Base-by-base conservation (phyloP, 2,113 vertebrate species). In the Talpa occidentalis region DNA sequence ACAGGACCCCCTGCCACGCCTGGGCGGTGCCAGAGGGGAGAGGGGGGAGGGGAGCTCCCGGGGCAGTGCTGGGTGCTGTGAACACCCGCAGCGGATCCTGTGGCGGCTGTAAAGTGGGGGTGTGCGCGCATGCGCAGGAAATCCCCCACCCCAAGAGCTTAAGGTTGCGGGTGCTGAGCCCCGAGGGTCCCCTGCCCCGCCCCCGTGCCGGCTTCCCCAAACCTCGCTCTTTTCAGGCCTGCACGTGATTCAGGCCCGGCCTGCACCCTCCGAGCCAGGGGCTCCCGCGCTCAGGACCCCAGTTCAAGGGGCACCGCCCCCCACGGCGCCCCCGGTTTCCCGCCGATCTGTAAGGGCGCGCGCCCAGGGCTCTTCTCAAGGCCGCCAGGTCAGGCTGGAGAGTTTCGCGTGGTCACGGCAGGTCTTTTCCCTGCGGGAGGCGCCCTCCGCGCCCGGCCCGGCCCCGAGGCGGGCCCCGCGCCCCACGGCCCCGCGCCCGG, bases 401-500 rank as follows among this genome's bases (percentile, higher is more conserved):
- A 30, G 90, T 24, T 24, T 49, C 3, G 0, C 37, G 42, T 2
- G 12, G 11, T 7, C 28, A 17, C 26, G 87, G 44, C 5, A 1
- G 1, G 16, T 21, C 74, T 73, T 60, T 44, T 67, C 59, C 59
- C 52, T 14, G 24, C 19, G 1, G 0, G 0, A 6, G 54, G 0
- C 5, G 26, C 37, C 21, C n/a, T 10, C n/a, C n/a, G n/a, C 6
- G 0, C 6, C 10, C 0, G 15, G 10, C 16, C 79, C 40, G 35
- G 40, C 88, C 21, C 26, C 0, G 3, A 21, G 1, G 30, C 40
- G 73, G 0, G 5, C 62, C 74, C 42, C 1, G 2, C 7, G 16
- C 47, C 4, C 0, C 1, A 17, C 49, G 2, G 0, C 62, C 74
- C 42, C 1, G 2, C 14, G 16, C 54, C 6, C 0, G 1, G 69